Base-by-base conservation (phyloP, 1,140 invertebrate species). In the Drosophila burlai region DNA sequence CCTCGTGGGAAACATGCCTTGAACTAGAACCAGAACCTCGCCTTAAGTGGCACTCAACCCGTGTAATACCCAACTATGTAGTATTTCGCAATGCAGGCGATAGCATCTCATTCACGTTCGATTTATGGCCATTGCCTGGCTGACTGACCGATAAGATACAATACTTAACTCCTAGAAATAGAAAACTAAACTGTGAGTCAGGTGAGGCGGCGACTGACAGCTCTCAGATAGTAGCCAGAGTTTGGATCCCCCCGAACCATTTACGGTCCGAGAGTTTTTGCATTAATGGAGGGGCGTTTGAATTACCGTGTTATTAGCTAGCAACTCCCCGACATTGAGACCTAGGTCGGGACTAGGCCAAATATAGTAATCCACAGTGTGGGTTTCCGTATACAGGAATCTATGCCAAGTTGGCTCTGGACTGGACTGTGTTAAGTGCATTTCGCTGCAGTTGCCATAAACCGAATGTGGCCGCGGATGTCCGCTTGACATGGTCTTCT, bases 91-190 rank as follows among this genome's bases (percentile, higher is more conserved):
- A 74, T 42, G 34, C 29, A 16, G 11, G n/a, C 65, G 75, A 83
- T 67, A 67, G 18, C 58, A 78, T 83, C 80, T 65, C 38, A 26
- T 42, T 55, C 42, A 49, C 73, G 77, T 82, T 77, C 42, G 72
- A 83, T 83, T 83, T 83, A 80, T 65, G 61, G 63, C 31, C 13
- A 40, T n/a, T 38, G 65, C 36, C 36, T 13, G 49, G 42, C 31
- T 21, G n/a, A 42, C 52, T 38, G 54, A 50, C 38, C 67, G 80
- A 83, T 83, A 80, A 83, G 81, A 83, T 83, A 72, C 47, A 49
- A 26, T n/a, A 29, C 47, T 11, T 49, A 3, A 5, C 62, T 26
- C 36, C 54, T 40, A 40, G 54, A 57, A 57, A 40, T 26, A 26
- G 21, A 57, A 13, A 57, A 55, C 52, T 24, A 6, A 16, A 5